Conservation (phyloP, 2,888 invertebrate species). For the Aradus depressus region DNA sequence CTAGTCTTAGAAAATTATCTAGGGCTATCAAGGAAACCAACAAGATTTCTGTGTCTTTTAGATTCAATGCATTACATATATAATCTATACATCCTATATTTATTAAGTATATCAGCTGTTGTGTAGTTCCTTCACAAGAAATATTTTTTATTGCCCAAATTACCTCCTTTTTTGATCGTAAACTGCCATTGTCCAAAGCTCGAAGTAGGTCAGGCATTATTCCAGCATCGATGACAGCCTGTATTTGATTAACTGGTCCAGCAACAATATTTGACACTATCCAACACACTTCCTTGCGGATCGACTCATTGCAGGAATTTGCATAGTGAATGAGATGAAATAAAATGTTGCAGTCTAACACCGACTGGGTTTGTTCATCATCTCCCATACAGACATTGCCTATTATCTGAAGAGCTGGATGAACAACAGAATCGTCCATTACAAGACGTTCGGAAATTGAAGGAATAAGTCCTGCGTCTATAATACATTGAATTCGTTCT, state of each 20-base stretch:
- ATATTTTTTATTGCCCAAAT: slow-evolving; percentile 97
- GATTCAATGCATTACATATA: neutral
- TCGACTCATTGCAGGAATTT: slow-evolving; percentile 64
- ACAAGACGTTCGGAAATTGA: slow-evolving; percentile 55
- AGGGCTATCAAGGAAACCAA: neutral
- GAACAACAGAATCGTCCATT: slow-evolving; percentile 53
- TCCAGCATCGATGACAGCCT: slow-evolving; percentile 85
- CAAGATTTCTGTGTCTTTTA: neutral
- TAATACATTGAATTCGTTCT: slow-evolving; percentile 93
- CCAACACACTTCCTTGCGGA: slow-evolving; percentile 94
- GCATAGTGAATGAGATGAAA: slow-evolving; percentile 70
- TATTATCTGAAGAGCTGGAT: slow-evolving; percentile 89
- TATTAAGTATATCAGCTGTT: slow-evolving; percentile 51
- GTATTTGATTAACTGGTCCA: slow-evolving; percentile 87
- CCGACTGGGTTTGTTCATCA: slow-evolving; percentile 89
- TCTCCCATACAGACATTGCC: slow-evolving; percentile 97
- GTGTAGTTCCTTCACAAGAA: slow-evolving; percentile 83
- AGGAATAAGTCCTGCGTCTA: slow-evolving; percentile 87
- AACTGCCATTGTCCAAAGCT: slow-evolving; percentile 79
- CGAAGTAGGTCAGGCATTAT: slow-evolving; percentile 85
- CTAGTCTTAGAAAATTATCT: neutral
- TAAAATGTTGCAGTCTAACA: slow-evolving; percentile 81
- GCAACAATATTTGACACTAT: slow-evolving; percentile 94
- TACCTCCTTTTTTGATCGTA: slow-evolving; percentile 85
- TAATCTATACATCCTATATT: neutral